Evolutionary conservation across 1,140 invertebrate species (phyloP).

Genomic region (Drosophila tani): DNA sequence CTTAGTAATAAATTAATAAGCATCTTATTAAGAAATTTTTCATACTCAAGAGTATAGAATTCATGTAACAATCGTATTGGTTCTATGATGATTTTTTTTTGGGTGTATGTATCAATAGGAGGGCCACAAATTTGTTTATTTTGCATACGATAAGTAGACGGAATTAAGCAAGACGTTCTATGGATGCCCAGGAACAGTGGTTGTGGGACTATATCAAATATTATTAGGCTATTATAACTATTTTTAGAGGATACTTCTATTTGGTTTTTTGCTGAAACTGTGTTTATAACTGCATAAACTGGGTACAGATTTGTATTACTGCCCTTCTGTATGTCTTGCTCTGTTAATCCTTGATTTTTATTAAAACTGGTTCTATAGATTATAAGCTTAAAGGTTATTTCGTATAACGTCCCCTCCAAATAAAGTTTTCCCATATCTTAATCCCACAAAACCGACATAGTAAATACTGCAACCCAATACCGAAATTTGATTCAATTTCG

Average conservation of each 20-base stretch:
- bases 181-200: constrained; percentile 18
- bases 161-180: constrained; percentile 7
- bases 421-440: neutral
- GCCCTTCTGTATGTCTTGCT: neutral
- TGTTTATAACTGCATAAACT: no score
- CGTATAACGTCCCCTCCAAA: neutral
- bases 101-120: constrained; percentile 50
- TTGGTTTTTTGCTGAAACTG: no score
- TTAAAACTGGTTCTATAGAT: neutral
- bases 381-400: neutral
- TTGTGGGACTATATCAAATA: neutral
- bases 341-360: neutral
- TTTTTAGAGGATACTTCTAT: no score
- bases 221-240: neutral
- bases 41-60: no score
- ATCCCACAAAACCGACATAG: neutral
- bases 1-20: no score
- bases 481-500: constrained; percentile 41
- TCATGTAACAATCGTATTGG: no score
- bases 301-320: no score
- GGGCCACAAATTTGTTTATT: constrained; percentile 42
- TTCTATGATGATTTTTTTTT: no score
- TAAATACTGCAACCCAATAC: neutral
- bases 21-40: no score
- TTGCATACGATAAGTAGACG: constrained; percentile 35